Percentiles rank a stretch among this genome's conserved stretches.
Evolutionary conservation across 2,797 vertebrate genomes (phyloP).

Genomic region (Sebastes itinus): DNA sequence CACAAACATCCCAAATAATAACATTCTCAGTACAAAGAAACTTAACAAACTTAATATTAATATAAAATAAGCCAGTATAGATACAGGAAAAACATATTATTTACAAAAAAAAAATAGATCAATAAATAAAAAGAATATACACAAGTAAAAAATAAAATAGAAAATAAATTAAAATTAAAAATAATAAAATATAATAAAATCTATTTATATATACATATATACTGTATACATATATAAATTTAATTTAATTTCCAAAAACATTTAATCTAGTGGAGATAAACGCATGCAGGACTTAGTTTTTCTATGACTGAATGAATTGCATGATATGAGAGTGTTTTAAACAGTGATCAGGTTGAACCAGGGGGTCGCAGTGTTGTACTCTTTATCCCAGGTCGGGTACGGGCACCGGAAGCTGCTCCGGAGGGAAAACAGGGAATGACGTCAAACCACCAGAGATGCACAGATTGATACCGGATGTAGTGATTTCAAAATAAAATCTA

Average conservation of each 20-base stretch:
- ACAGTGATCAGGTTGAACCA: slow-evolving; percentile 54
- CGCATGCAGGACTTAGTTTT: background rate
- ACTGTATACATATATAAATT: too few relatives aligned
- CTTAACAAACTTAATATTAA: too few relatives aligned
- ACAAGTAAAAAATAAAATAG: too few relatives aligned
- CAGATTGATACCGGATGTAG: background rate
- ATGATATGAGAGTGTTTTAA: background rate
- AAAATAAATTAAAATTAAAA: too few relatives aligned
- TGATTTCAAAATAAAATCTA: slow-evolving; percentile 33
- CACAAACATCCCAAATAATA: too few relatives aligned
- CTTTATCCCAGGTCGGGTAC: slow-evolving; percentile 14
- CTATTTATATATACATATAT: too few relatives aligned
- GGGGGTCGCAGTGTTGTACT: slow-evolving; percentile 74
- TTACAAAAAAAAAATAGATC: too few relatives aligned
- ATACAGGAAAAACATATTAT: too few relatives aligned
- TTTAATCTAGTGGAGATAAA: background rate
- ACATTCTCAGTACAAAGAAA: too few relatives aligned
- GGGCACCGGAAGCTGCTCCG: slow-evolving; percentile 66
- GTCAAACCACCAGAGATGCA: background rate
- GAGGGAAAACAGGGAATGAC: background rate
- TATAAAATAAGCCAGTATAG: too few relatives aligned
- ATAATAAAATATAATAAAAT: too few relatives aligned
- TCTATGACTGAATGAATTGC: background rate
- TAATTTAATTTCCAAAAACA: background rate
- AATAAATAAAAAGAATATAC: too few relatives aligned